These are phyloP conservation scores for Conops quadrifasciatus DNA, from an alignment of 2,888 invertebrate genomes.

Conservation along the genomic window DNA sequence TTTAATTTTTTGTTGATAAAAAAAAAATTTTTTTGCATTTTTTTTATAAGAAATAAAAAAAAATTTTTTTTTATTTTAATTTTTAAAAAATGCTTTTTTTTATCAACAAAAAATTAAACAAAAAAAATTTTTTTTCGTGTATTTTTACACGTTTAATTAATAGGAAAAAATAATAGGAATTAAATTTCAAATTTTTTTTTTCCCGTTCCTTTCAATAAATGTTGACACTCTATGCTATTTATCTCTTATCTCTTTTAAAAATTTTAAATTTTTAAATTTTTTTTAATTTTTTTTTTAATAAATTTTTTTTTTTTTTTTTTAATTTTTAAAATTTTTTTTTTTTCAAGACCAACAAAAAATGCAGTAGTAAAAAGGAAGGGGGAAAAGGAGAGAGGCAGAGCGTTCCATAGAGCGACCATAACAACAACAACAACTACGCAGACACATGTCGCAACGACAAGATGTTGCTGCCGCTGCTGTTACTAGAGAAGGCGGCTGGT, in stretches of 20 bases:
- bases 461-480: constrained; percentile 7
- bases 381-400: too few relatives aligned
- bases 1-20: too few relatives aligned
- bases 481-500: neutral
- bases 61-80: constrained; percentile 11
- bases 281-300: too few relatives aligned
- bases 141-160: neutral
- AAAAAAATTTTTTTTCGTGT: neutral
- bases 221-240: constrained; percentile 10
- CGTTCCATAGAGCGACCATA: neutral
- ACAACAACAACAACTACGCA: neutral
- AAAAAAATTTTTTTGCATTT: constrained; percentile 21
- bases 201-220: constrained; percentile 10
- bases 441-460: neutral
- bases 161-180: too few relatives aligned
- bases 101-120: too few relatives aligned
- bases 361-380: too few relatives aligned
- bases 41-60: constrained; percentile 12
- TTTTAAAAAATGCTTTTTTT: too few relatives aligned
- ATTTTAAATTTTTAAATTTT: too few relatives aligned
- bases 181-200: too few relatives aligned
- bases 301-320: too few relatives aligned
- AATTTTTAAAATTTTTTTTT: too few relatives aligned
- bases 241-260: neutral
- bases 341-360: too few relatives aligned